Base-by-base conservation (phyloP, 2,797 vertebrate species). In the Pipistrellus kuhlii region DNA sequence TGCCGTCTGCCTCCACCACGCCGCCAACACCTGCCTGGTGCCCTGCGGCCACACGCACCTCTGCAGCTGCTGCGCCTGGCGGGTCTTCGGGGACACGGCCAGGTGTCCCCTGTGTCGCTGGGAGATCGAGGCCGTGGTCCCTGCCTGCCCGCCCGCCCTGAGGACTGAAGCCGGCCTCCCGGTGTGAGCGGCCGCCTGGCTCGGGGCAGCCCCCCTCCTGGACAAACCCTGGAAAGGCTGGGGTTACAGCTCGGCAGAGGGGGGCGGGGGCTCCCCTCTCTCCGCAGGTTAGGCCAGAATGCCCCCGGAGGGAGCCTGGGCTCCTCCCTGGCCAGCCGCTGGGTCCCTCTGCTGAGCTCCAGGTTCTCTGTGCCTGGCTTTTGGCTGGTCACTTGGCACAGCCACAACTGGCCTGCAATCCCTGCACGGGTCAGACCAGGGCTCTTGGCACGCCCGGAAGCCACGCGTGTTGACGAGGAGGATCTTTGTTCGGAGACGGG, bases 81-180 rank as follows among this genome's bases (percentile, higher is more conserved):
- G 64, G 46, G 35, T 99, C 90, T 18, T 96, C 53, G 11, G 15
- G 12, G 82, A 97, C 38, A 98, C 98, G 0, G 98, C 97, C n/a
- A 97, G 5, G 6, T 99, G 99, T 46, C 99, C 99, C 0, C n/a
- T 99, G 75, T 99, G 99, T 94, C 98, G 98, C 27, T 41, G 85
- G 46, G 41, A 85, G 41, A 96, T 97, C 0, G 3, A 95, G 51
- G 90, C 14, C 0, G 21, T 97, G 62, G 55, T 68, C 27, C 32
- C 1, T 0, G 0, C 0, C 3, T 0, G 30, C 6, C 7, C 8
- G 59, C 62, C 72, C 1, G 27, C 59, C 20, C n/a, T 20, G 30
- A 27, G 62, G 62, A 5, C 76, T 35, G 17, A 27, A 68, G 23
- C 41, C 5, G 12, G 38, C 38, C 48, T 51, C 48, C 48, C 3